Evolutionary conservation across 2,113 vertebrate genomes (phyloP).

Genomic region (Stigmatopora nigra): DNA sequence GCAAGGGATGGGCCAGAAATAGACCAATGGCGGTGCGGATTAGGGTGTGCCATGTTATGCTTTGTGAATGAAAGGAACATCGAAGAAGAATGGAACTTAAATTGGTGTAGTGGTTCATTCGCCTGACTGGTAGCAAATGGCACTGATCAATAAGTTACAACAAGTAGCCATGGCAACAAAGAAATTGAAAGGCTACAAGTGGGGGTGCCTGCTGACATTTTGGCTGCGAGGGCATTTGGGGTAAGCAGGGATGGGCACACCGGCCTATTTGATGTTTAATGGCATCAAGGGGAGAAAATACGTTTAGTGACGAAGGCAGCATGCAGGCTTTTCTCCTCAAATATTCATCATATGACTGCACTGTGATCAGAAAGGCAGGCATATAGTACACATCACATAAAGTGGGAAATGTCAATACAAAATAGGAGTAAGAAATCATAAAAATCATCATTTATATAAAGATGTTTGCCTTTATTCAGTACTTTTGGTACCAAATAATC

Average conservation of each 20-base stretch:
- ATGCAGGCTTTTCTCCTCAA: slow-evolving; percentile 28
- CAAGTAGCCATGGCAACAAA: slow-evolving; percentile 4
- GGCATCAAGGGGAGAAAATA: neutral
- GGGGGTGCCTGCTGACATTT: slow-evolving; percentile 3
- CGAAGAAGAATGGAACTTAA: too few species aligned
- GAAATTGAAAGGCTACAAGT: slow-evolving; percentile 13
- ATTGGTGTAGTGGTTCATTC: too few species aligned
- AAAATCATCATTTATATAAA: too few species aligned
- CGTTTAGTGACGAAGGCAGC: slow-evolving; percentile 3
- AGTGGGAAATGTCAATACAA: too few species aligned
- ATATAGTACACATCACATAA: too few species aligned
- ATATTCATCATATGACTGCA: slow-evolving; percentile 34
- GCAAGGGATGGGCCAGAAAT: neutral
- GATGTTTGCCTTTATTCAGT: too few species aligned
- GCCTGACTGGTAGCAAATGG: too few species aligned
- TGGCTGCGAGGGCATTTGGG: neutral
- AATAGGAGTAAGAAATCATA: too few species aligned
- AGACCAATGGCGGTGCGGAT: neutral
- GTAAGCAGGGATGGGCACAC: neutral
- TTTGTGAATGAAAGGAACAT: neutral
- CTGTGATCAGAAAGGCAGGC: slow-evolving; percentile 11
- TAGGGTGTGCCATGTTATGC: neutral
- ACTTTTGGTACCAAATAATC: too few species aligned
- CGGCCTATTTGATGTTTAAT: slow-evolving; percentile 2
- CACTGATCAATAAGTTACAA: slow-evolving; percentile 21